Evolutionary conservation across 2,113 vertebrate species (phyloP), one percentile per base, ranked within the genome.

Genomic region (Tenebrosternarchus preto): DNA sequence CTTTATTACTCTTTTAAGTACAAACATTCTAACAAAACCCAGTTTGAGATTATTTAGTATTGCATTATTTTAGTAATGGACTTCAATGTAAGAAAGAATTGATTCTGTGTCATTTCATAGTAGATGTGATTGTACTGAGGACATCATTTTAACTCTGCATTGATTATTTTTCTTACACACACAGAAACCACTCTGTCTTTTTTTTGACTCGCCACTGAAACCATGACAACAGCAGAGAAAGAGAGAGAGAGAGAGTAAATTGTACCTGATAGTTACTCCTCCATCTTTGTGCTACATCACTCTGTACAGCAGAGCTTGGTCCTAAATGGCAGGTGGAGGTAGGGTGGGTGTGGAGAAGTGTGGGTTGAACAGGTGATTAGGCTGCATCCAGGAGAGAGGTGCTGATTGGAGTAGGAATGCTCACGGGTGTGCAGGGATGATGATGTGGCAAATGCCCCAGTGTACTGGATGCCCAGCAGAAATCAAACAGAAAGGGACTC

Each of bases 221-320:
- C 36, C 67, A 78, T 50, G 50, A 81, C 73, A 75, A 80, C 53
- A 5, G 24, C 19, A 77, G 68, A 27, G 29, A n/a, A 1, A 29
- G 24, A 46, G 33, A 29, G n/a, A 46, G 3, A 24, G 22, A 19
- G 25, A 31, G 16, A 7, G 36, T 9, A 20, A 39, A 24, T 20
- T 17, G 24, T n/a, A 27, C 2, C 25, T 29, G 17, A 20, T 24
- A 9, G 31, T 57, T 43, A 56, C 4, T 27, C 11, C 27, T 76
- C 19, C 57, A 1, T 46, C 16, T 20, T 20, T 64, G 25, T 31
- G 61, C 15, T 64, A 27, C 27, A 5, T 64, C 16, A 31, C 16
- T 31, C 27, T 9, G 46, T 11, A 24, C 11, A 46, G 6, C 6
- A 24, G 67, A 1, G 39, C 7, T 39, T 39, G 43, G 11, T 50